Evolutionary conservation across 2,888 invertebrate genomes (phyloP).

Genomic region (Lordiphosa andalusiaca): DNA sequence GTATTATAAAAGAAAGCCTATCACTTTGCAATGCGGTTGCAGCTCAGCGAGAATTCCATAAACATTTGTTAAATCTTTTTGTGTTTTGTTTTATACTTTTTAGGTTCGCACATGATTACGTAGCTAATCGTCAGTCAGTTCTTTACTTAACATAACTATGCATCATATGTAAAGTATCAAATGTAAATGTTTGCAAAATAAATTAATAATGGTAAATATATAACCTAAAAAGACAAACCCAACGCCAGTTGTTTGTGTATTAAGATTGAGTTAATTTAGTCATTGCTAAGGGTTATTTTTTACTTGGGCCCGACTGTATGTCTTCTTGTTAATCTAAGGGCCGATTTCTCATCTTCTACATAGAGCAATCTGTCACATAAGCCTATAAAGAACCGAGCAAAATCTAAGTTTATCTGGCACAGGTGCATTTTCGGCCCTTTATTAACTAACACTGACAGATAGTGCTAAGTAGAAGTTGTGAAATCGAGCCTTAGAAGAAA

Average conservation of each 20-base stretch:
- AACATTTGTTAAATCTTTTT: conserved; percentile 54
- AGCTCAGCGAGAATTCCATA: conserved; percentile 58
- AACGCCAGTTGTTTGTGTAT: neutral
- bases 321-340: no score
- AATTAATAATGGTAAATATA: conserved; percentile 60
- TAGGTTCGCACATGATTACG: conserved; percentile 50
- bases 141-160: conserved; percentile 35
- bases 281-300: no score
- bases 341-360: no score
- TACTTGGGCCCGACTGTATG: no score
- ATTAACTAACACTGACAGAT: no score
- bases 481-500: no score
- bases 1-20: conserved; percentile 58
- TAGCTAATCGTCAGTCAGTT: conserved; percentile 47
- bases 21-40: conserved; percentile 61
- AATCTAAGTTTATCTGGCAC: no score
- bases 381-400: no score
- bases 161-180: conserved; percentile 62
- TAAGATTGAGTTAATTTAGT: no score
- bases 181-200: conserved; percentile 45
- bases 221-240: conserved; percentile 57
- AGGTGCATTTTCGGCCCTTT: no score
- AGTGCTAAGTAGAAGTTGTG: no score
- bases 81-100: conserved; percentile 67
- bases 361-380: no score